A percentile compares a stretch with the other conserved stretches of the same genome.
These are phyloP conservation scores for Pocillopora damicornis DNA, from an alignment of 64 coral and sea anemone genomes.

Conservation along the genomic window DNA sequence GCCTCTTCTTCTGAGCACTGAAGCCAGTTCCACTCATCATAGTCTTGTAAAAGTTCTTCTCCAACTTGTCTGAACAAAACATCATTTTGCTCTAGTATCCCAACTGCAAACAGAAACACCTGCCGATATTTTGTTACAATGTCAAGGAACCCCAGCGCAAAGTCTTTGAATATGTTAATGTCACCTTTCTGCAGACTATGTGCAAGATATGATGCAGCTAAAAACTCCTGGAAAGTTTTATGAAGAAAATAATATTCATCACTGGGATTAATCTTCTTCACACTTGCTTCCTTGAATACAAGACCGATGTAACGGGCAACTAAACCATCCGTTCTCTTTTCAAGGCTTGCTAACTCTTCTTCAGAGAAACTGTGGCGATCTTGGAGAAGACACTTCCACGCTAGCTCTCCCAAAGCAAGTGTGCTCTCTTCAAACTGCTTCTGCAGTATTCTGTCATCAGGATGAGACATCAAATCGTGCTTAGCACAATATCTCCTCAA, in stretches of 20 bases:
- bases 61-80: not conserved
- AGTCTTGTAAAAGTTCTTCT: not conserved
- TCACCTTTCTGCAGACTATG: not conserved
- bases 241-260: constrained; percentile 1
- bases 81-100: not conserved
- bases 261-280: not conserved
- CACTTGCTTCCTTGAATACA: not conserved
- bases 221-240: constrained; percentile 1
- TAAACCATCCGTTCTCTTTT: not conserved
- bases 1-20: not conserved
- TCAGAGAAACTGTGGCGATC: constrained; percentile 8
- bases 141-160: not conserved
- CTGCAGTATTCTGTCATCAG: not conserved
- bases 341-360: not conserved
- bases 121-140: not conserved
- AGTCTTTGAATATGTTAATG: not conserved
- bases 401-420: not conserved
- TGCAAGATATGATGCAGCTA: not conserved
- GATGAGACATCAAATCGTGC: not conserved
- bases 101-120: not conserved
- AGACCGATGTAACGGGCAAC: not conserved
- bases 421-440: not conserved
- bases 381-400: not conserved
- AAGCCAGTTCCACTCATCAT: not conserved
- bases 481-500: not conserved